phyloP scores from a whole-genome alignment of 2,113 vertebrate genomes.

The Brachirus orientalis region DNA sequence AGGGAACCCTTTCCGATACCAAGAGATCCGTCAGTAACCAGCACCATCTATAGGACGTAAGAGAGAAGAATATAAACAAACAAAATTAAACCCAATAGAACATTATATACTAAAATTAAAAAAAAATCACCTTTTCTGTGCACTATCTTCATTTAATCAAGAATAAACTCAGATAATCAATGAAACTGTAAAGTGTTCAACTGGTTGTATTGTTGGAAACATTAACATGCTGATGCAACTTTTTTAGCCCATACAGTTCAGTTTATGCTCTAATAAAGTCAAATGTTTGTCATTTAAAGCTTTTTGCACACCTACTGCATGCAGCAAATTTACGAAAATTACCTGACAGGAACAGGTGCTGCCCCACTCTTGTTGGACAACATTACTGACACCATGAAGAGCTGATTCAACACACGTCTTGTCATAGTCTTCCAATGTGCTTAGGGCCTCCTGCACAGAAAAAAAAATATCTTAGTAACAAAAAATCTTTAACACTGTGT shows the following conservation, averaged over 20 bases:
- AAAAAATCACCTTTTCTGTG: neutral
- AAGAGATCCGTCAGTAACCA: constrained; percentile 95
- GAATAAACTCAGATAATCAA: neutral
- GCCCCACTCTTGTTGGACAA: constrained; percentile 98
- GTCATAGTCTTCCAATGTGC: constrained; percentile 96
- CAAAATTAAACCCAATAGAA: neutral
- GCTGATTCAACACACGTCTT: constrained; percentile 96
- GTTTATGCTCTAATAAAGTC: too few relatives aligned
- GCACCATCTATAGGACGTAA: constrained; percentile 85
- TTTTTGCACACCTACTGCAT: too few relatives aligned
- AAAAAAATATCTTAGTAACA: neutral
- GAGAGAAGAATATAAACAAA: constrained; percentile 33
- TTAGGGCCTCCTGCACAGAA: constrained; percentile 89
- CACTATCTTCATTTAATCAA: neutral
- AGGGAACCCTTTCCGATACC: constrained; percentile 96
- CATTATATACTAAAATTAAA: neutral
- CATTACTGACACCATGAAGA: constrained; percentile 90
- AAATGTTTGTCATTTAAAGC: too few relatives aligned
- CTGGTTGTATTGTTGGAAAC: too few relatives aligned
- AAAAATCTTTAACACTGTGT: neutral
- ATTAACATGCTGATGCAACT: too few relatives aligned
- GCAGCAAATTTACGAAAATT: too few relatives aligned
- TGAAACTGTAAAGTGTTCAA: too few relatives aligned
- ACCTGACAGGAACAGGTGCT: constrained; percentile 96
- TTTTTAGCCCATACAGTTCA: too few relatives aligned